Percentiles rank a stretch among this genome's conserved stretches.
Conservation (phyloP, 2,797 vertebrate genomes). For the Cossypha heuglini region DNA sequence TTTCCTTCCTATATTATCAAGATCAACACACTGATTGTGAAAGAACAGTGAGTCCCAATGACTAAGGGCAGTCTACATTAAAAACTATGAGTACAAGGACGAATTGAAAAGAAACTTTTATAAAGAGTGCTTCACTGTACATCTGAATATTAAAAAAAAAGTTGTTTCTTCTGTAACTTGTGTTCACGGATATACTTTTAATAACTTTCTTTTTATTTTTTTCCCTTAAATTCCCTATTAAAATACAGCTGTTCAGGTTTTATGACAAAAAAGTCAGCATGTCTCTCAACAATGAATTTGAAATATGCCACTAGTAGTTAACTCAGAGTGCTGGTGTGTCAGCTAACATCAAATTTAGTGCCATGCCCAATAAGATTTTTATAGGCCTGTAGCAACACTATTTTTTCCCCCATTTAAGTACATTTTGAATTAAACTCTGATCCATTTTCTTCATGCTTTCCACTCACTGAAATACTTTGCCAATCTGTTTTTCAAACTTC, state of each 20-base stretch:
- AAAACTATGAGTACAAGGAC: neutral
- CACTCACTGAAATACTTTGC: neutral
- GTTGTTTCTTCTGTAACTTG: neutral
- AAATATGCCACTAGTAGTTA: neutral
- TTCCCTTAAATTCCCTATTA: rapidly evolving
- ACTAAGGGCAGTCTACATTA: neutral
- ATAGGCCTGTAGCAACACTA: neutral
- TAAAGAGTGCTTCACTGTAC: neutral
- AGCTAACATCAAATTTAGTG: neutral
- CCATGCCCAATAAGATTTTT: neutral
- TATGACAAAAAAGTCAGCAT: neutral
- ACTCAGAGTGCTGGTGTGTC: neutral
- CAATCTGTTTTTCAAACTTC: neutral
- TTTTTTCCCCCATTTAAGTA: neutral
- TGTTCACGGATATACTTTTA: neutral
- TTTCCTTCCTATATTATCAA: neutral
- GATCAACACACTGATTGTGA: neutral
- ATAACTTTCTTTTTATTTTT: neutral
- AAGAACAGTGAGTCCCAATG: neutral
- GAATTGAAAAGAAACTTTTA: neutral
- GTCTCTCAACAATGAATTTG: neutral
- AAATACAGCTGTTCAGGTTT: neutral
- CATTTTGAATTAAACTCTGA: neutral
- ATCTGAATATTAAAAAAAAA: neutral
- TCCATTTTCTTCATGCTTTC: neutral